Conservation (phyloP, 2,113 vertebrate species). For the Panurus biarmicus region DNA sequence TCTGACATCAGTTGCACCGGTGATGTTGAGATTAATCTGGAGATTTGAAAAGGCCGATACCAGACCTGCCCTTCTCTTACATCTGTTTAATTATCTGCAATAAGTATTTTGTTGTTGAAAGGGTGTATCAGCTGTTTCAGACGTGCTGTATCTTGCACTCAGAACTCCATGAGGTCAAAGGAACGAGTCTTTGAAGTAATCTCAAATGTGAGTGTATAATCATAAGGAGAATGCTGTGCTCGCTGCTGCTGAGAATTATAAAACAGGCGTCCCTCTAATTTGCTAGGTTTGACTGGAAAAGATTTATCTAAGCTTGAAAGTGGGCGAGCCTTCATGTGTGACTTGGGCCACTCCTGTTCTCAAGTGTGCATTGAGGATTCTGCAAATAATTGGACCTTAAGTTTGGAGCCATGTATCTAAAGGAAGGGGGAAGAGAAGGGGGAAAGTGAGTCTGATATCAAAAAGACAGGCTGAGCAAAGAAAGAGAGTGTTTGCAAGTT, state of each 20-base stretch:
- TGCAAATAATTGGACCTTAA: not conserved
- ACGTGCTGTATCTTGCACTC: conserved; percentile 62
- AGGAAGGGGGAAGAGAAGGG: not conserved
- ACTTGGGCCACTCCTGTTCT: not conserved
- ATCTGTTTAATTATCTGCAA: conserved; percentile 60
- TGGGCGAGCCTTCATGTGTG: not conserved
- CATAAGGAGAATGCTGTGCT: not conserved
- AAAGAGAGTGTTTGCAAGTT: not conserved
- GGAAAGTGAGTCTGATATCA: not conserved
- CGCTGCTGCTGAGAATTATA: not conserved
- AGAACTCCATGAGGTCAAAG: conserved; percentile 12
- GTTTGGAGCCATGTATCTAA: not conserved
- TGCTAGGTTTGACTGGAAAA: not conserved
- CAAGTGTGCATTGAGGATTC: not conserved
- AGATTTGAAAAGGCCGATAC: conserved; percentile 49
- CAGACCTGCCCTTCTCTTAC: conserved; percentile 45
- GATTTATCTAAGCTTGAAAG: not conserved
- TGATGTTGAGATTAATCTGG: conserved; percentile 47
- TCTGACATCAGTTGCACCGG: not conserved
- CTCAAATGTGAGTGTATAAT: not conserved
- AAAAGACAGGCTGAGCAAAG: not conserved
- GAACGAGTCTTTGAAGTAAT: conserved; percentile 61
- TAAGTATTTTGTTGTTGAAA: conserved; percentile 62
- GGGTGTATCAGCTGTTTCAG: conserved; percentile 50
- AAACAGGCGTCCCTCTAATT: not conserved